phyloP scores from a whole-genome alignment of 2,113 vertebrate genomes.

The Clarias batrachus region DNA sequence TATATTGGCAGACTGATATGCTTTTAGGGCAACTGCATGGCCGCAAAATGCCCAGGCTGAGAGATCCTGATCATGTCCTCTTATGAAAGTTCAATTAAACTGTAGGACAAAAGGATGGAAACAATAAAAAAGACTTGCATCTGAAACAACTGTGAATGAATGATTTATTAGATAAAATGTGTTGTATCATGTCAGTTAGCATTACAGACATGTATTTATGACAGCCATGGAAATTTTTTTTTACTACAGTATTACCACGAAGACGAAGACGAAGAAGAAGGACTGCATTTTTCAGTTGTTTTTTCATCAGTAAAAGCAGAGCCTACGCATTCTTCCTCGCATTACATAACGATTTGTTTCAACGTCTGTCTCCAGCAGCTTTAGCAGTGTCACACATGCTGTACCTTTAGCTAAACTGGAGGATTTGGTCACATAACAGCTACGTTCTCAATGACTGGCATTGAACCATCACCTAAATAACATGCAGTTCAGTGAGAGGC shows the following conservation, averaged over 20 bases:
- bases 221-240: background rate
- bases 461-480: conserved; percentile 35
- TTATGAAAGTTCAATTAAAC: background rate
- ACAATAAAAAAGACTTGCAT: background rate
- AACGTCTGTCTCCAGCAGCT: conserved; percentile 34
- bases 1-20: background rate
- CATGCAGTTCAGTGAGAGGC: conserved; percentile 47
- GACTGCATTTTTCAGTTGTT: conserved; percentile 43
- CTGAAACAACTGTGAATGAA: background rate
- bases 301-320: background rate
- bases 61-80: background rate
- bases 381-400: background rate
- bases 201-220: background rate
- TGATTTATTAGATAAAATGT: background rate
- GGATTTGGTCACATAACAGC: conserved; percentile 53
- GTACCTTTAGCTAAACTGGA: conserved; percentile 46
- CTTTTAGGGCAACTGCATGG: background rate
- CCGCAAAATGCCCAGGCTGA: background rate
- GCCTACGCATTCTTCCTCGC: background rate
- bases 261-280: background rate
- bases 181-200: background rate
- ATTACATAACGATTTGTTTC: conserved; percentile 1
- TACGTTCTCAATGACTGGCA: conserved; percentile 47
- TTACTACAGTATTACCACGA: background rate
- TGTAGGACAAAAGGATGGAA: background rate